phyloP scores from a whole-genome alignment of 2,888 invertebrate genomes.

The Barypeithes pellucidus region DNA sequence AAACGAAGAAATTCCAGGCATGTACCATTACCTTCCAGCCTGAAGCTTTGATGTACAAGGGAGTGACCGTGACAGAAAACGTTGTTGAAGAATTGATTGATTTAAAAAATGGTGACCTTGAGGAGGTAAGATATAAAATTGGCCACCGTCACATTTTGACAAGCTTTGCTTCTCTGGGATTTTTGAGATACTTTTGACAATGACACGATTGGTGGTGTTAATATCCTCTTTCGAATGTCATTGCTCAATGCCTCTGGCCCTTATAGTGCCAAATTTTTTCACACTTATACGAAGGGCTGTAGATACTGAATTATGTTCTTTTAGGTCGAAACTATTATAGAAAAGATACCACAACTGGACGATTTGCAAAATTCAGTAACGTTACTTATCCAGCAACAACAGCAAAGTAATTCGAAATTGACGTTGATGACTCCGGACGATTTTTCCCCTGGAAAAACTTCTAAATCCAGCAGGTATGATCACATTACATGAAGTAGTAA shows the following conservation, averaged over 20 bases:
- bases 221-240: too few relatives aligned
- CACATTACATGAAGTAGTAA: too few relatives aligned
- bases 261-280: too few relatives aligned
- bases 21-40: conserved; percentile 66
- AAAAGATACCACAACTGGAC: conserved; percentile 64
- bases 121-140: too few relatives aligned
- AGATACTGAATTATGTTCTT: neutral
- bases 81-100: conserved; percentile 37
- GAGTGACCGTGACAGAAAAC: conserved; percentile 41
- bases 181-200: too few relatives aligned
- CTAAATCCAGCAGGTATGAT: conserved; percentile 64
- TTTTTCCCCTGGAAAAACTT: conserved; percentile 75
- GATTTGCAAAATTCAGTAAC: conserved; percentile 68
- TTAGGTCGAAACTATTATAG: conserved; percentile 43
- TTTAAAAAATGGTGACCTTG: conserved; percentile 35
- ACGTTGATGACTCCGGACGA: conserved; percentile 93
- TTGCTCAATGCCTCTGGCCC: too few relatives aligned
- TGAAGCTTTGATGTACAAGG: conserved; percentile 60
- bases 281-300: too few relatives aligned
- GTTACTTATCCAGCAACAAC: conserved; percentile 65
- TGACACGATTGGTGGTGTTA: too few relatives aligned
- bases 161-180: too few relatives aligned
- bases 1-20: conserved; percentile 92
- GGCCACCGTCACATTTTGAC: too few relatives aligned
- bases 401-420: conserved; percentile 67